A percentile compares a stretch with the other conserved stretches of the same genome.
Conservation (phyloP, 37 sponge, comb jelly and placozoan genomes). For the Theonella swinhoei region DNA sequence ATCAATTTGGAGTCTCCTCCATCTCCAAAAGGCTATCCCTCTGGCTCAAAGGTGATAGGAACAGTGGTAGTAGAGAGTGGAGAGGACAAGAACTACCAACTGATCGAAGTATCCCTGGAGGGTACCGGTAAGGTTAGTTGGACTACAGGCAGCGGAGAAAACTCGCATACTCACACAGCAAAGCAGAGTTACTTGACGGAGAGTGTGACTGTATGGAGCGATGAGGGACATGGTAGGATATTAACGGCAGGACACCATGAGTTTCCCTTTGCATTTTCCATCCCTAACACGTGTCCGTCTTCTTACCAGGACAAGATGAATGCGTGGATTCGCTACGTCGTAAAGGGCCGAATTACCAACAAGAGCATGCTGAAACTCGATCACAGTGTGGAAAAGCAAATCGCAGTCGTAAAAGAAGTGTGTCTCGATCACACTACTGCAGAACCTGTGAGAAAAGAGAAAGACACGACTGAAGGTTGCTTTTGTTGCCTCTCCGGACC, state of each 20-base stretch:
- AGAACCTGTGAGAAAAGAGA: neutral
- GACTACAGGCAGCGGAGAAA: neutral
- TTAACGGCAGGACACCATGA: neutral
- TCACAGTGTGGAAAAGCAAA: neutral
- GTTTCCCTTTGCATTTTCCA: neutral
- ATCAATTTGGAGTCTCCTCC: neutral
- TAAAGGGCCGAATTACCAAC: neutral
- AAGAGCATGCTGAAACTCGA: neutral
- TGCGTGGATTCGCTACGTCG: neutral
- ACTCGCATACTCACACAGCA: neutral
- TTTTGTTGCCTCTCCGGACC: too few relatives aligned
- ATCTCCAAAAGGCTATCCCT: neutral
- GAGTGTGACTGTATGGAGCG: neutral
- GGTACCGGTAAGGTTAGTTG: neutral
- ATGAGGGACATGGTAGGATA: neutral
- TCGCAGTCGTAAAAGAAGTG: neutral
- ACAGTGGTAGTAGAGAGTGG: neutral
- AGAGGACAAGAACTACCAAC: neutral
- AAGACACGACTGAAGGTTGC: too few relatives aligned
- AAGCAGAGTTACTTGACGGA: neutral
- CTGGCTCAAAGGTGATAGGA: neutral
- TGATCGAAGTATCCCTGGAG: neutral
- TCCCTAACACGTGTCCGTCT: neutral
- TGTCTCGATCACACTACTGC: neutral
- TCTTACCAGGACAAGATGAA: neutral